These are phyloP conservation scores for Geodia barretti DNA, from an alignment of 37 sponge, comb jelly and placozoan species.

Conservation along the genomic window DNA sequence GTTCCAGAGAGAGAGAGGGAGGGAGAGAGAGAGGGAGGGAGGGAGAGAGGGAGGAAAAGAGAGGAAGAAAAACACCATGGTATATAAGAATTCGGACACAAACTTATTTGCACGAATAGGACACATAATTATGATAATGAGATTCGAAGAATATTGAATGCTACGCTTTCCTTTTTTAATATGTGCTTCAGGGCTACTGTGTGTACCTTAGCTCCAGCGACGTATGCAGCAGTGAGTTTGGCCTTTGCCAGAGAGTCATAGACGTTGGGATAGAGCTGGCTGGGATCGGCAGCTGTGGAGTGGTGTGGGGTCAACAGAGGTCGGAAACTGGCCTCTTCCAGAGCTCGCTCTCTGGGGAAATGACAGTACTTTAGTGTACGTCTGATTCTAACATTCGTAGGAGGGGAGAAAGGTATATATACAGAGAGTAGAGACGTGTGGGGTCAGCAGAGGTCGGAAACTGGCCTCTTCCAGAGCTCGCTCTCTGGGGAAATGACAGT, in stretches of 20 bases:
- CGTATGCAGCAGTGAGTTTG: slow-evolving; percentile 58
- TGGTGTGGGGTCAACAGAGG: slow-evolving; percentile 56
- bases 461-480: slow-evolving; percentile 66
- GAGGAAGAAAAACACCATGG: neutral
- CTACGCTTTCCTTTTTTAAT: neutral
- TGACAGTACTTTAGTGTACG: too few relatives aligned
- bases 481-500: slow-evolving; percentile 84
- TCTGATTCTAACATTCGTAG: neutral
- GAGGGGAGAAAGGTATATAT: too few relatives aligned
- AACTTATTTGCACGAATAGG: neutral
- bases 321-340: slow-evolving; percentile 62
- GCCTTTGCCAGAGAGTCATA: slow-evolving; percentile 80
- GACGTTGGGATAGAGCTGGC: slow-evolving; percentile 81
- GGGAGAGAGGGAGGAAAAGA: slow-evolving; percentile 7
- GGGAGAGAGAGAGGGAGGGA: slow-evolving; percentile 22
- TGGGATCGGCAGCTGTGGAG: slow-evolving; percentile 12
- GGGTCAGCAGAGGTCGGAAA: slow-evolving; percentile 56
- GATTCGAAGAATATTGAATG: neutral
- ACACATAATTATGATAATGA: neutral
- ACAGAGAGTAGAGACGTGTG: neutral
- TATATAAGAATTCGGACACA: neutral
- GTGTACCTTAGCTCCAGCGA: slow-evolving; percentile 69
- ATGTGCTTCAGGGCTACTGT: neutral
- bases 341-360: slow-evolving; percentile 68
- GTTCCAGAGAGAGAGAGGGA: slow-evolving; percentile 1